Evolutionary conservation across 2,888 invertebrate genomes (phyloP).

Genomic region (Coleophora deauratella): DNA sequence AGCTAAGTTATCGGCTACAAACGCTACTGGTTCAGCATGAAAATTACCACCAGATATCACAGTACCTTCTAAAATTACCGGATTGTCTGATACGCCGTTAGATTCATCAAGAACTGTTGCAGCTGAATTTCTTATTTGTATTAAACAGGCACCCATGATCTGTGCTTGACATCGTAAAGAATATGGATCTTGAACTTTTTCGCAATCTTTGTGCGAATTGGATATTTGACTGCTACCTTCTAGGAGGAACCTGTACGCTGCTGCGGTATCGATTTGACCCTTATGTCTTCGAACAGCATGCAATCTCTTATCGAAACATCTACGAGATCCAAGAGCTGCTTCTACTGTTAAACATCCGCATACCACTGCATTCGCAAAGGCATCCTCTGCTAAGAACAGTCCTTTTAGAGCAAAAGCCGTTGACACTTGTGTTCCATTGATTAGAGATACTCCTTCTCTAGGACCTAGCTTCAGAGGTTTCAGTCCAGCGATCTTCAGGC

Average conservation of each 20-base stretch:
- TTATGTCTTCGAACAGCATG: neutral
- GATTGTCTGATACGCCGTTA: constrained; percentile 3
- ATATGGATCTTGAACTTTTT: constrained; percentile 5
- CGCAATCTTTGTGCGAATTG: constrained; percentile 2
- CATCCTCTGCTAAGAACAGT: neutral
- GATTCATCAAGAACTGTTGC: constrained; percentile 1
- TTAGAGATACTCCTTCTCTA: constrained; percentile 5
- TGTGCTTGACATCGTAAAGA: constrained; percentile 6
- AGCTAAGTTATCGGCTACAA: constrained; percentile 2
- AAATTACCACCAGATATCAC: constrained; percentile 1
- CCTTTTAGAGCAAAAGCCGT: constrained; percentile 5
- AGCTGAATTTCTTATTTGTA: constrained; percentile 3
- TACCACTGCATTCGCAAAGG: neutral
- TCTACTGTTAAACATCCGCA: neutral
- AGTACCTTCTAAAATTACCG: neutral
- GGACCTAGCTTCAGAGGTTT: neutral
- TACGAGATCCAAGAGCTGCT: neutral
- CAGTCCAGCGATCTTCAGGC: neutral
- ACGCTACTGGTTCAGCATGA: neutral
- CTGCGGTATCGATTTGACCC: constrained; percentile 1
- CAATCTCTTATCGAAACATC: neutral
- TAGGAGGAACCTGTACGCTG: neutral
- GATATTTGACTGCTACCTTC: neutral
- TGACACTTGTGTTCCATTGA: constrained; percentile 5
- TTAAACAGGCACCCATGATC: constrained; percentile 4